Percentiles rank a stretch among this genome's conserved stretches.
phyloP scores from a whole-genome alignment of 1,140 invertebrate genomes.

The Whitmania pigra region DNA sequence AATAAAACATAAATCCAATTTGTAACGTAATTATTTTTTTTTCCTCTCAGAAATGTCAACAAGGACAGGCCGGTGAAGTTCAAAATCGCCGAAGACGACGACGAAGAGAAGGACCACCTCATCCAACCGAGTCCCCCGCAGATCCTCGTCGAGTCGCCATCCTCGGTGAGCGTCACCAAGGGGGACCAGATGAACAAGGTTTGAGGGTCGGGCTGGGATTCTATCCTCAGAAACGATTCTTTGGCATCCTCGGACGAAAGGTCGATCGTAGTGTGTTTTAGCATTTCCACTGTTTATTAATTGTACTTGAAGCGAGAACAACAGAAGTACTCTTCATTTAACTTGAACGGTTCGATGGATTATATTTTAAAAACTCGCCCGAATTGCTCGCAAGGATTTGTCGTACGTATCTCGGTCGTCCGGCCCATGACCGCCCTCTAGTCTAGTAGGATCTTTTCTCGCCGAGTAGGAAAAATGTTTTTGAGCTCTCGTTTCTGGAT shows the following conservation, averaged over 20 bases:
- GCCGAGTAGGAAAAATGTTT: too few species aligned
- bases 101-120: slow-evolving; percentile 13
- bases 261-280: neutral
- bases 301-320: neutral
- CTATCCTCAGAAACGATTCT: too few species aligned
- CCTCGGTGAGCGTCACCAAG: slow-evolving; percentile 7
- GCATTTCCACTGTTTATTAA: neutral
- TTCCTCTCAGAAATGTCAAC: neutral
- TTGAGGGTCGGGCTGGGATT: neutral
- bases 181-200: slow-evolving; percentile 11
- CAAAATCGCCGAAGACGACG: slow-evolving; percentile 16
- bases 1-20: neutral
- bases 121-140: slow-evolving; percentile 11
- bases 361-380: too few species aligned
- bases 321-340: too few species aligned
- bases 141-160: slow-evolving; percentile 17
- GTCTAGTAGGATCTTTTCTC: too few species aligned
- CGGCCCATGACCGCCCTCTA: too few species aligned
- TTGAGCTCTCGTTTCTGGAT: neutral
- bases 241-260: too few species aligned
- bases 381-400: neutral
- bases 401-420: too few species aligned
- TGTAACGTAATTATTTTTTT: neutral
- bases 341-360: too few species aligned
- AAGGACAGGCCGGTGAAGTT: slow-evolving; percentile 15